Conservation (phyloP, 2,113 vertebrate species). For the Grammomys surdaster region DNA sequence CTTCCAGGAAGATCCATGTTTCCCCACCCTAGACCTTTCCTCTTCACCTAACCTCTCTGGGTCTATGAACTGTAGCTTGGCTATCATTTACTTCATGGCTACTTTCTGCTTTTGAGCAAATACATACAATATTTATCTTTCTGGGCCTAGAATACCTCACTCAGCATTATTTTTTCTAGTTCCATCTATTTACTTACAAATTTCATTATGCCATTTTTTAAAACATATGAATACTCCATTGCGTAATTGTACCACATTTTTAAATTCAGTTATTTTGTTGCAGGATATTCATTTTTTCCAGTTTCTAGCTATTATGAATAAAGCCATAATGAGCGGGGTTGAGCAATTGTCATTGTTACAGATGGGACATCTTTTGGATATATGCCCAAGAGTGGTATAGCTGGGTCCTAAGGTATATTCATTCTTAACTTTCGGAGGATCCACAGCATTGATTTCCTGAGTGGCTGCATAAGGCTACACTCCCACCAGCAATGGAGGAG, state of each 20-base stretch:
- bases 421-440: not conserved
- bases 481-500: not conserved
- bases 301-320: not conserved
- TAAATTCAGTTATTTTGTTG: not conserved
- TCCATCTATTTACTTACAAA: not conserved
- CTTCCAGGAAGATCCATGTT: not conserved
- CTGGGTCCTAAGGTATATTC: not conserved
- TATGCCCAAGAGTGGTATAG: not conserved
- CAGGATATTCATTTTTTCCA: not conserved
- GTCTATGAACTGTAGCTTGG: not conserved
- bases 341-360: not conserved
- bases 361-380: not conserved
- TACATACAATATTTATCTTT: too few species aligned
- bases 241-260: not conserved
- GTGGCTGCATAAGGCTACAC: not conserved
- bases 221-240: not conserved
- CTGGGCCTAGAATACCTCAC: too few species aligned
- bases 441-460: not conserved
- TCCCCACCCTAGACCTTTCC: not conserved
- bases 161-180: not conserved
- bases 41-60: not conserved
- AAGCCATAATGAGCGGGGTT: not conserved
- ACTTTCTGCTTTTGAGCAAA: too few species aligned
- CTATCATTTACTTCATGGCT: not conserved
- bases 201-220: not conserved